A percentile compares a stretch with the other conserved stretches of the same genome.
phyloP scores from a whole-genome alignment of 2,113 vertebrate genomes.

The Turdus rufiventris region DNA sequence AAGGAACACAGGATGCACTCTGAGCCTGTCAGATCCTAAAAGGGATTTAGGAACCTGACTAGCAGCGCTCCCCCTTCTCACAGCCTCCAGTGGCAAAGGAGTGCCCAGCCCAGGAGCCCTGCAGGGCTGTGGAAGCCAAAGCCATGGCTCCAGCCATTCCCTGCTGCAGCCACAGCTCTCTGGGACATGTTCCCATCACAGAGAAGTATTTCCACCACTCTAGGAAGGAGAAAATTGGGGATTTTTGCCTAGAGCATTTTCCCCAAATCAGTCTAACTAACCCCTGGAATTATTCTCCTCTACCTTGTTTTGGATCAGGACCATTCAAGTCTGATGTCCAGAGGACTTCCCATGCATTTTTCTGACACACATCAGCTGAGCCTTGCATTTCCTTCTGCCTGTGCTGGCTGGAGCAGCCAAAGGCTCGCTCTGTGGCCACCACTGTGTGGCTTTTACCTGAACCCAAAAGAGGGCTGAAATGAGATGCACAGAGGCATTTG shows the following conservation, averaged over 20 bases:
- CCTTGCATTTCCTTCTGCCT: not conserved
- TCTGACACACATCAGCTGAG: not conserved
- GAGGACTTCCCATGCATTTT: not conserved
- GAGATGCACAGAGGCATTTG: not conserved
- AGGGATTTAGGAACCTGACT: not conserved
- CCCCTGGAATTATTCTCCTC: not conserved
- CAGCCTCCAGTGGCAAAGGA: not conserved
- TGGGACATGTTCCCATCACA: not conserved
- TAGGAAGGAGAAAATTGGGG: not conserved
- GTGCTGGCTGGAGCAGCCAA: not conserved
- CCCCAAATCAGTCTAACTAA: not conserved
- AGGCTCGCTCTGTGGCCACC: not conserved
- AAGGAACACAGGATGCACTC: not conserved
- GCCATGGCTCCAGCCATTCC: not conserved
- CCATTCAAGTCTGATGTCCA: not conserved
- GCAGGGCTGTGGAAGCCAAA: not conserved
- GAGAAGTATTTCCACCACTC: not conserved
- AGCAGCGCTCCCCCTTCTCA: not conserved
- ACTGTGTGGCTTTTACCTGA: not conserved
- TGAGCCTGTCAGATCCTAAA: not conserved
- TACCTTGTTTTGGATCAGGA: not conserved
- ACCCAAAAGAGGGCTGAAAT: not conserved
- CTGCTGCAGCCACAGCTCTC: not conserved
- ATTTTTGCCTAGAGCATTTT: not conserved
- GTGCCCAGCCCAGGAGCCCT: not conserved